Conservation (phyloP, 2,888 invertebrate species). For the Unio pictorum region DNA sequence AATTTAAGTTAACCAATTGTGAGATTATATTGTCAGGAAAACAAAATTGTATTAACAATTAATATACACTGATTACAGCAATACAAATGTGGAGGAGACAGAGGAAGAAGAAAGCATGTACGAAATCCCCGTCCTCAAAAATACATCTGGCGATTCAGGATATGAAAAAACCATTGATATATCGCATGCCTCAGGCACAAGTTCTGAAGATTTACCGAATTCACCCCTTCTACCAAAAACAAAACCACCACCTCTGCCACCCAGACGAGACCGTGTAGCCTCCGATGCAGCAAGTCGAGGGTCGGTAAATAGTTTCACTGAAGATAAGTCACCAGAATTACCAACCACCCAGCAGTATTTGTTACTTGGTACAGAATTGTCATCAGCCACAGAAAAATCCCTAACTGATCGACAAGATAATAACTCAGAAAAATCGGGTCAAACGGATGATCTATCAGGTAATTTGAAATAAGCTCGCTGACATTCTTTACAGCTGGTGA, state of each 20-base stretch:
- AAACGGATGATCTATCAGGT: slow-evolving; percentile 3
- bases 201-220: slow-evolving; percentile 3
- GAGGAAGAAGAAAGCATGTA: slow-evolving; percentile 49
- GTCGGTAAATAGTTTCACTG: slow-evolving; percentile 32
- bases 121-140: slow-evolving; percentile 45
- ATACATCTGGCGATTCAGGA: slow-evolving; percentile 29
- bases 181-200: slow-evolving; percentile 9
- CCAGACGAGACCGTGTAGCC: slow-evolving; percentile 42
- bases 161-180: slow-evolving; percentile 35
- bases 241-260: slow-evolving; percentile 53
- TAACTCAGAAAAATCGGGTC: slow-evolving; percentile 1
- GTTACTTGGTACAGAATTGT: slow-evolving; percentile 1
- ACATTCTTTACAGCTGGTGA: too few species aligned
- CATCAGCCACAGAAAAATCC: slow-evolving; percentile 7
- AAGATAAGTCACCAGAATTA: slow-evolving; percentile 38
- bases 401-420: slow-evolving; percentile 13
- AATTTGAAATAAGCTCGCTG: not conserved
- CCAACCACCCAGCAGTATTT: slow-evolving; percentile 5
- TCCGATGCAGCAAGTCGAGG: slow-evolving; percentile 37
- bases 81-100: slow-evolving; percentile 15
- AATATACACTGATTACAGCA: slow-evolving; percentile 1
- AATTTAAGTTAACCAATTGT: too few species aligned
- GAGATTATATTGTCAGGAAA: too few species aligned
- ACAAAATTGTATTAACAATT: not conserved
- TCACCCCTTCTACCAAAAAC: slow-evolving; percentile 14